Evolutionary conservation across 2,797 vertebrate species (phyloP).

Genomic region (Sebastiscus tertius): DNA sequence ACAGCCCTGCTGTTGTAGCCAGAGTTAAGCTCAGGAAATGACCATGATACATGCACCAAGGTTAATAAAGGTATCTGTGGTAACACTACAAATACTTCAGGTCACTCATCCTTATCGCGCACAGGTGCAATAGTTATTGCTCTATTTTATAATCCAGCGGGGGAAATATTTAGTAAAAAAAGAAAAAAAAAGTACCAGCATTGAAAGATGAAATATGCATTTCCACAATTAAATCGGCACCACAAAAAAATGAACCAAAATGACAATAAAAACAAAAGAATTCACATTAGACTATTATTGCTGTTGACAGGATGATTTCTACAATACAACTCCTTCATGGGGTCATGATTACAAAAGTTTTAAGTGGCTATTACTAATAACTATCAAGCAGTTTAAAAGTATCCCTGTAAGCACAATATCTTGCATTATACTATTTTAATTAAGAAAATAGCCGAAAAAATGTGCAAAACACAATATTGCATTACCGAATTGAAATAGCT

Average conservation of each 20-base stretch:
- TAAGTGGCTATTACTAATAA: constrained; percentile 30
- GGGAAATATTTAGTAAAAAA: background rate
- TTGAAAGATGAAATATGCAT: constrained; percentile 36
- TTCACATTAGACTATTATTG: constrained; percentile 51
- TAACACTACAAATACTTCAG: constrained; percentile 52
- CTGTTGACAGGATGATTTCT: constrained; percentile 33
- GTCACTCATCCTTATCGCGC: constrained; percentile 14
- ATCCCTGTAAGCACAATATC: constrained; percentile 13
- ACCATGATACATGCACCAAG: constrained; percentile 19
- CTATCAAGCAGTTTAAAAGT: constrained; percentile 33
- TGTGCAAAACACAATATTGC: constrained; percentile 57
- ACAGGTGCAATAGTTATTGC: constrained; percentile 31
- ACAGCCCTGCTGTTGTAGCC: constrained; percentile 71
- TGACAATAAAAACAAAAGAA: constrained; percentile 41
- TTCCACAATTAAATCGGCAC: constrained; percentile 40
- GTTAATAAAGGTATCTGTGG: constrained; percentile 18
- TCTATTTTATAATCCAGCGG: constrained; percentile 35
- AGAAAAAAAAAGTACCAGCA: constrained; percentile 58
- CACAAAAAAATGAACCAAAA: constrained; percentile 56
- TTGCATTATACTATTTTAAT: constrained; percentile 48
- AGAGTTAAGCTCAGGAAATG: constrained; percentile 27
- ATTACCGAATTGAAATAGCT: constrained; percentile 40
- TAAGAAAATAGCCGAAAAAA: constrained; percentile 29
- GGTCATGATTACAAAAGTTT: constrained; percentile 31
- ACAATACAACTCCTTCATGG: constrained; percentile 3